These are phyloP conservation scores for Uropetala carovei DNA, from an alignment of 2,888 invertebrate species.

Conservation along the genomic window DNA sequence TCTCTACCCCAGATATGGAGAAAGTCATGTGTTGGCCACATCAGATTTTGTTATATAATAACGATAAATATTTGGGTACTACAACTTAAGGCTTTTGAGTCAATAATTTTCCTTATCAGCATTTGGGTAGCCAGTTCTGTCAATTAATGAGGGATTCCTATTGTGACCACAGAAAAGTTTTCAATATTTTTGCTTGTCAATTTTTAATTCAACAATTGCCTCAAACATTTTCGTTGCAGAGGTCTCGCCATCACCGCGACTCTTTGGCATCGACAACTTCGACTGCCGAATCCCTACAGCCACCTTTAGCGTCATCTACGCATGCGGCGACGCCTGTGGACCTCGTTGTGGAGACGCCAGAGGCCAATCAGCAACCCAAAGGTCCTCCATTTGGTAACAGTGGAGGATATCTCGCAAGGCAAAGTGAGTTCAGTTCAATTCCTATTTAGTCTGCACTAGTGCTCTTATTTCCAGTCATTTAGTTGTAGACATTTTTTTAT, in stretches of 20 bases:
- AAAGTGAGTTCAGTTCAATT: neutral
- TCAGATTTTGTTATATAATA: too few species aligned
- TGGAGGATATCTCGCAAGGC: constrained; percentile 11
- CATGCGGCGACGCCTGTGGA: neutral
- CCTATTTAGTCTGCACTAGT: neutral
- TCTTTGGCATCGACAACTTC: neutral
- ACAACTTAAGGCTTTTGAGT: too few species aligned
- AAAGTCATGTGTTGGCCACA: too few species aligned
- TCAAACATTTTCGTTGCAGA: neutral
- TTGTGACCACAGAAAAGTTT: too few species aligned
- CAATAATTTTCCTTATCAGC: too few species aligned
- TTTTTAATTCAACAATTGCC: neutral
- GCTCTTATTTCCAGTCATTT: too few species aligned
- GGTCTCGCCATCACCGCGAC: constrained; percentile 50
- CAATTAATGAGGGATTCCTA: too few species aligned
- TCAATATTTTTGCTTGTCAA: neutral
- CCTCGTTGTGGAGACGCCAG: neutral
- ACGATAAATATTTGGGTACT: too few species aligned
- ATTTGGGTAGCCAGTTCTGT: too few species aligned
- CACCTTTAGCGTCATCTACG: neutral
- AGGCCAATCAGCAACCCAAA: neutral
- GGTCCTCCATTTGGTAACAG: neutral
- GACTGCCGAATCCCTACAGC: neutral
- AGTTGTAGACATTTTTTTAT: too few species aligned
- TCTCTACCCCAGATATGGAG: too few species aligned